phyloP scores from a whole-genome alignment of 2,888 invertebrate species.

The Periphyllus acericola region DNA sequence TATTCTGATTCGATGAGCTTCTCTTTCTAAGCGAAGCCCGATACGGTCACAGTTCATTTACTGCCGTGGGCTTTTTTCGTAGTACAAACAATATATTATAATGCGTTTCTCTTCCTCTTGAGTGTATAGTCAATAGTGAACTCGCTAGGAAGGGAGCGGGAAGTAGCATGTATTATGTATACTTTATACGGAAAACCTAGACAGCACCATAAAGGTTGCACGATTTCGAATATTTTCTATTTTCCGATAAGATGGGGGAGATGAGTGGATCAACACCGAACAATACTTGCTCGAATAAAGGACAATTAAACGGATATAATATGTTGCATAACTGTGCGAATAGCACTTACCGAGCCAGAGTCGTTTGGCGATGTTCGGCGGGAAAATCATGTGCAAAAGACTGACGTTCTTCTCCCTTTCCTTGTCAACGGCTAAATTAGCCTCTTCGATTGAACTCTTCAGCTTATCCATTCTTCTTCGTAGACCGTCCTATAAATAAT shows the following conservation, averaged over 20 bases:
- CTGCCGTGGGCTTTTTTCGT: too few relatives aligned
- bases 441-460: constrained; percentile 92
- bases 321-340: background rate
- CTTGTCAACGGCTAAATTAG: constrained; percentile 89
- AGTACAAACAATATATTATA: too few relatives aligned
- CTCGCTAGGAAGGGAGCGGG: too few relatives aligned
- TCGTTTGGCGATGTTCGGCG: constrained; percentile 91
- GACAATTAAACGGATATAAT: background rate
- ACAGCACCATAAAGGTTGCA: background rate
- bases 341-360: constrained; percentile 63
- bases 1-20: too few relatives aligned
- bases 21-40: too few relatives aligned
- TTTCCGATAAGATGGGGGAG: background rate
- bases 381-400: constrained; percentile 91
- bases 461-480: constrained; percentile 93
- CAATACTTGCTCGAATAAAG: background rate
- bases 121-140: too few relatives aligned
- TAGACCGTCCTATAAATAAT: constrained; percentile 77
- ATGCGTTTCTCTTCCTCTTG: too few relatives aligned
- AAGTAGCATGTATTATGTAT: too few relatives aligned
- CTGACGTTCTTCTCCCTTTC: constrained; percentile 96
- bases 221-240: background rate
- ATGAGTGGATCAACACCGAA: background rate
- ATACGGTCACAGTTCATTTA: too few relatives aligned
- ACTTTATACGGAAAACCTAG: too few relatives aligned